These are phyloP conservation scores for Buceros bicornis DNA, from an alignment of 2,797 vertebrate genomes.

Conservation along the genomic window DNA sequence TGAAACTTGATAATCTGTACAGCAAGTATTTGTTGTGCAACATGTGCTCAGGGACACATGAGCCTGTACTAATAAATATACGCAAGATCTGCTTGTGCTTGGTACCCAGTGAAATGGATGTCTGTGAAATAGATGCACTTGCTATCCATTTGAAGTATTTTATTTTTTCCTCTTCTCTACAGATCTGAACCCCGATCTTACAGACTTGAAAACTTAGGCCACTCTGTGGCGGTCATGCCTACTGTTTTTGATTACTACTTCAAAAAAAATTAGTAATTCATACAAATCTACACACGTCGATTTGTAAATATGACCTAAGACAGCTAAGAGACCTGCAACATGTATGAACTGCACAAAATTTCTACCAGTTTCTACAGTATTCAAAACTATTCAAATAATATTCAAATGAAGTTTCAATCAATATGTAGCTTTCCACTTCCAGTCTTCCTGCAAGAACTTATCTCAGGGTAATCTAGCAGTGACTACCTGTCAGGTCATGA, in stretches of 20 bases:
- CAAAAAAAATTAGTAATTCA: not conserved
- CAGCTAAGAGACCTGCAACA: fast-evolving
- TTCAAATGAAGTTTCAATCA: not conserved
- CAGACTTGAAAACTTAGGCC: not conserved
- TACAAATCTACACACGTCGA: not conserved
- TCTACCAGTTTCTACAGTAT: not conserved
- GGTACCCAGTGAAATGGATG: not conserved
- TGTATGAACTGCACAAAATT: not conserved
- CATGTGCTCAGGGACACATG: fast-evolving
- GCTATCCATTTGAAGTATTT: not conserved
- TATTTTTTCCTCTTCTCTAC: not conserved
- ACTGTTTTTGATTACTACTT: not conserved
- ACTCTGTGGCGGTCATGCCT: not conserved
- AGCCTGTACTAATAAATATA: not conserved
- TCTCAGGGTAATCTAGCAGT: not conserved
- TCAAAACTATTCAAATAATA: not conserved
- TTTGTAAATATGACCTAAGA: not conserved
- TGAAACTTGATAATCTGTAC: not conserved
- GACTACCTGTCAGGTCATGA: no score
- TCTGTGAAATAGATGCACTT: not conserved
- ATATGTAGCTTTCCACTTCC: not conserved
- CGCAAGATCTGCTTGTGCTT: not conserved
- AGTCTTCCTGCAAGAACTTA: not conserved
- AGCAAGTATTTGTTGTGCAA: not conserved
- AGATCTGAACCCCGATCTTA: not conserved